A percentile compares a stretch with the other conserved stretches of the same genome.
Evolutionary conservation across 2,113 vertebrate species (phyloP).

Genomic region (Alligator sinensis): DNA sequence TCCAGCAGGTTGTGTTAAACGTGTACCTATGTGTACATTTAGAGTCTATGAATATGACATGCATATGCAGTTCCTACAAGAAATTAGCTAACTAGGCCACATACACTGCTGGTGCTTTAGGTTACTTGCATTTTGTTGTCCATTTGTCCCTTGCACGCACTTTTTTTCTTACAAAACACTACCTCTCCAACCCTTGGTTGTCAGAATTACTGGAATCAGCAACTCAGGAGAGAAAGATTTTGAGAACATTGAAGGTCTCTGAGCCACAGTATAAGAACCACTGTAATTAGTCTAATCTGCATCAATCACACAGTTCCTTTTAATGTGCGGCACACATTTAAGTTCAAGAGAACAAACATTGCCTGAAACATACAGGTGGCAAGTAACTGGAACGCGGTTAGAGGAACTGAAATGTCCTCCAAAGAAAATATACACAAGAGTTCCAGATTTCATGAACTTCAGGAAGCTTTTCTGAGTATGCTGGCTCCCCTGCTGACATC

Average conservation of each 20-base stretch:
- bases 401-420: not conserved
- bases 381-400: not conserved
- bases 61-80: not conserved
- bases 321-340: not conserved
- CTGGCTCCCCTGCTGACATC: not conserved
- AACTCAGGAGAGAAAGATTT: not conserved
- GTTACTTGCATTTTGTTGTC: not conserved
- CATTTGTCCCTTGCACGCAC: not conserved
- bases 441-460: not conserved
- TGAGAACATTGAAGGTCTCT: not conserved
- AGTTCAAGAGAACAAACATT: not conserved
- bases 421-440: not conserved
- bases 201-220: not conserved
- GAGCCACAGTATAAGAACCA: not conserved
- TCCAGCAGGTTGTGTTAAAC: conserved; percentile 11
- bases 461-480: not conserved
- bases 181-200: not conserved
- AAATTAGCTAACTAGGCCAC: not conserved
- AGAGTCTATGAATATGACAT: not conserved
- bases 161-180: not conserved
- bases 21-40: not conserved
- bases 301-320: not conserved
- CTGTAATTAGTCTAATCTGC: not conserved
- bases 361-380: not conserved
- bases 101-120: not conserved